Evolutionary conservation across 2,113 vertebrate genomes (phyloP).

Genomic region (Madoqua kirkii): DNA sequence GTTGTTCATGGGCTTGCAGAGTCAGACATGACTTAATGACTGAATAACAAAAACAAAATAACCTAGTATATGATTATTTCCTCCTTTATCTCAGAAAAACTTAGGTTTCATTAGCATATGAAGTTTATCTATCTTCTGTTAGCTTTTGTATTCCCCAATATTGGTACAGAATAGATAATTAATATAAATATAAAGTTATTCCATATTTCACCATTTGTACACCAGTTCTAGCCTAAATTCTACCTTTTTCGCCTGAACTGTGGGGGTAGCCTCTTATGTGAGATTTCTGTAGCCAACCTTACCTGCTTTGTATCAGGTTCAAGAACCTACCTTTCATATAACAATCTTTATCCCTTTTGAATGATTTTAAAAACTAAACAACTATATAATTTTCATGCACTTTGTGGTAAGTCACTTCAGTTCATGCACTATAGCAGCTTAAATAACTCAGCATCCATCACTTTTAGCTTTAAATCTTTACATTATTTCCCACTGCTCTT

Average conservation of each 20-base stretch:
- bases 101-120: background rate
- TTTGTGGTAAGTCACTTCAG: background rate
- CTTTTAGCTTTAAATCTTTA: background rate
- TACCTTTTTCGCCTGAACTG: background rate
- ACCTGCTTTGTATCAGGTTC: background rate
- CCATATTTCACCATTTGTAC: background rate
- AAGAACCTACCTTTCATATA: accelerated
- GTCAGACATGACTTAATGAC: background rate
- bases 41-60: background rate
- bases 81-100: background rate
- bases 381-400: background rate
- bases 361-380: background rate
- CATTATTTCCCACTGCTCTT: background rate
- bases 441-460: background rate
- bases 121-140: background rate
- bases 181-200: background rate
- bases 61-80: background rate
- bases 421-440: background rate
- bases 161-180: background rate
- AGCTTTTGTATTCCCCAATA: background rate
- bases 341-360: background rate
- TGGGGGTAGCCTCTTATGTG: background rate
- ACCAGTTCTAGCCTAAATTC: background rate
- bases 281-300: background rate
- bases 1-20: background rate